Evolutionary conservation across 2,888 invertebrate genomes (phyloP), one percentile per base, ranked within the genome.

Genomic region (Amphipyra berbera): DNA sequence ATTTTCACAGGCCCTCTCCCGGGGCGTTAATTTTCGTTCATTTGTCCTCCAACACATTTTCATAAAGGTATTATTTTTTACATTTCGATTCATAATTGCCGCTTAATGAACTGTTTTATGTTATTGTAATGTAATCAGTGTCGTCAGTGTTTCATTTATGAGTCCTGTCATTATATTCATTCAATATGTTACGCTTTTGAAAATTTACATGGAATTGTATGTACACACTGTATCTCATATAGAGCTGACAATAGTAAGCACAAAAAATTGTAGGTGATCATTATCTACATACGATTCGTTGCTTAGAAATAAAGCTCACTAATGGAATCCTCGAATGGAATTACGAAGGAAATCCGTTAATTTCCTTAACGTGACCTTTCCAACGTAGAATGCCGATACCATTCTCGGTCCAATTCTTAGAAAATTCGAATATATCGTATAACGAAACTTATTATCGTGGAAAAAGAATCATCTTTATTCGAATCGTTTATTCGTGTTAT

Each of bases 1-100:
- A 92, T 92, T 92, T 87, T 77, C 87, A 78, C 82, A 73, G 82
- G 77, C 82, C 84, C 82, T 79, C 81, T 77, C 79, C 64, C 72
- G 78, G 81, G 81, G 78, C 82, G 82, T 82, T 87, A 83, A 88
- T 89, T 89, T 86, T 81, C 82, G 78, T 83, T 81, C 84, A 82
- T 88, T 88, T 86, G 82, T 85, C 78, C 77, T 76, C 69, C 74
- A 60, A 78, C 76, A 77, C 68, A 78, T 76, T 76, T 76, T 70
- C 78, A 78, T 73, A 70, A 73, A 73, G 76, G 76, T 71, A 79
- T 82, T 82, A 81, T 79, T 73, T 72, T 73, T 74, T 72, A 71
- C 70, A 70, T 78, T 81, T 80, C 69, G 76, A 83, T 81, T 82
- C 74, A 78, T 79, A 79, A 83, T 82, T 85, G 80, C 79, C 69